Percentiles rank a stretch among this genome's conserved stretches.
Conservation (phyloP, 2,797 vertebrate genomes). For the Sebastolobus altivelis region DNA sequence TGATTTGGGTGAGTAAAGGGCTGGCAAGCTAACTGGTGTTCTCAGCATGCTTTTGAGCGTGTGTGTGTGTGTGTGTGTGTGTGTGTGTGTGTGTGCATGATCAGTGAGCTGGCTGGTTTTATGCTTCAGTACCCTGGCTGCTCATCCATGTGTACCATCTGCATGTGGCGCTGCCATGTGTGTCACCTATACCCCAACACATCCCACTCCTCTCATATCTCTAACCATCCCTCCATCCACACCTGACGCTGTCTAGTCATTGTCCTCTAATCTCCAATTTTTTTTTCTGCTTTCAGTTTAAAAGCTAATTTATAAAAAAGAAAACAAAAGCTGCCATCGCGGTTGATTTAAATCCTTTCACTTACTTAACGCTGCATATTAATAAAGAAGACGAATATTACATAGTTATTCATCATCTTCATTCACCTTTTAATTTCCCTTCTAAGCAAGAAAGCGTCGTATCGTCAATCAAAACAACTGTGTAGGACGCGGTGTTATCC, state of each 20-base stretch:
- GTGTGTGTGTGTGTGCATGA: slow-evolving; percentile 46
- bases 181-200: slow-evolving; percentile 77
- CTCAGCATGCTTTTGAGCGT: slow-evolving; percentile 65
- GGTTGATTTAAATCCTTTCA: slow-evolving; percentile 59
- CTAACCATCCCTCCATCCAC: slow-evolving; percentile 57
- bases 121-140: slow-evolving; percentile 79
- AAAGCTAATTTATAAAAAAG: slow-evolving; percentile 46
- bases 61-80: slow-evolving; percentile 38
- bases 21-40: slow-evolving; percentile 75
- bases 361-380: slow-evolving; percentile 52
- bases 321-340: slow-evolving; percentile 49
- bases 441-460: slow-evolving; percentile 54
- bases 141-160: slow-evolving; percentile 81
- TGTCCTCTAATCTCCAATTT: slow-evolving; percentile 37
- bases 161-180: slow-evolving; percentile 82
- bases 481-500: slow-evolving; percentile 40
- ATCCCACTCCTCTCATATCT: slow-evolving; percentile 69
- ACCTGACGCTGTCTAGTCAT: slow-evolving; percentile 60
- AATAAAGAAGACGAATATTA: slow-evolving; percentile 47
- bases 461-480: slow-evolving; percentile 58
- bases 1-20: slow-evolving; percentile 83
- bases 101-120: slow-evolving; percentile 78
- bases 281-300: slow-evolving; percentile 32
- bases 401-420: slow-evolving; percentile 56
- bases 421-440: slow-evolving; percentile 72